Percentiles rank a stretch among this genome's conserved stretches.
These are phyloP conservation scores for Protula sp. DNA, from an alignment of 2,888 invertebrate genomes.

Conservation along the genomic window DNA sequence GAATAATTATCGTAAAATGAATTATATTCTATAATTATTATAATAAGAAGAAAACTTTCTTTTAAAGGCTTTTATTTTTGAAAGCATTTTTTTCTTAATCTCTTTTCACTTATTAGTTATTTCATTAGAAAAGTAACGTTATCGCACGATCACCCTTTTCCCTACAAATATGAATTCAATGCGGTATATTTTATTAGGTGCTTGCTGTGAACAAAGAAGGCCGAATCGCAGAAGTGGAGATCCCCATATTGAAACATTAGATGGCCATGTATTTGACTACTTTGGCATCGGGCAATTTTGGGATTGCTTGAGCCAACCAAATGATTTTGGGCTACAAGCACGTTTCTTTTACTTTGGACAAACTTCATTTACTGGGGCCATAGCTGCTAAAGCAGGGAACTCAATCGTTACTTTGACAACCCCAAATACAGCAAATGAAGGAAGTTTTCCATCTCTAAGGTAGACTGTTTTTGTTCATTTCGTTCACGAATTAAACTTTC, in stretches of 20 bases:
- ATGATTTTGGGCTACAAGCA: neutral
- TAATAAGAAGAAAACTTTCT: too few species aligned
- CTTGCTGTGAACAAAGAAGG: neutral
- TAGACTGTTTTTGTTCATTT: neutral
- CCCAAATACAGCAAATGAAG: neutral
- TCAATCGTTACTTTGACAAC: neutral
- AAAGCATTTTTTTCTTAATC: too few species aligned
- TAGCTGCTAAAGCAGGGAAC: neutral
- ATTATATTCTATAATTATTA: too few species aligned
- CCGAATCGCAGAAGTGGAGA: neutral
- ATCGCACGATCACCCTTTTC: too few species aligned
- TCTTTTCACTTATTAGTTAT: too few species aligned
- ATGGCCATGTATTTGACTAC: neutral
- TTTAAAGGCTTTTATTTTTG: too few species aligned
- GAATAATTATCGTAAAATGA: too few species aligned
- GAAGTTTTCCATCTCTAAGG: neutral
- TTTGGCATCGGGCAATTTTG: neutral
- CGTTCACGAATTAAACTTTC: too few species aligned
- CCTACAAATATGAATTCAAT: neutral
- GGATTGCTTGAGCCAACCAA: neutral
- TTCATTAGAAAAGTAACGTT: too few species aligned
- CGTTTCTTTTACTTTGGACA: neutral
- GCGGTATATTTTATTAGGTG: neutral
- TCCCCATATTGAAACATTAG: neutral
- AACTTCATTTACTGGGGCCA: neutral